Evolutionary conservation across 1,140 invertebrate species (phyloP).

Genomic region (Psix sp.): DNA sequence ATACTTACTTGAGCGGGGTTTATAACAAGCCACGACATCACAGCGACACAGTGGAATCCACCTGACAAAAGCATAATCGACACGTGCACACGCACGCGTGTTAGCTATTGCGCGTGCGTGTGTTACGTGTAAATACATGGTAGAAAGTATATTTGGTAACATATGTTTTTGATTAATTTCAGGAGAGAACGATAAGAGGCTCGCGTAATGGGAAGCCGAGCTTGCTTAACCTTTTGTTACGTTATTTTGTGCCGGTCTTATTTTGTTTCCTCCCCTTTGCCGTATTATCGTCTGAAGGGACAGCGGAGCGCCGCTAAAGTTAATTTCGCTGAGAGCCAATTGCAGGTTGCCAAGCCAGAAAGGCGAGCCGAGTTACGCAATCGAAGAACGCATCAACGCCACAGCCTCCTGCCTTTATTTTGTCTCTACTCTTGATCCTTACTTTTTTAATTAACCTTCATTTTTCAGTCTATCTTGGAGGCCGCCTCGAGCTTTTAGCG

Average conservation of each 20-base stretch:
- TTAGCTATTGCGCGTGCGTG: constrained; percentile 1
- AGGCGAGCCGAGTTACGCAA: constrained; percentile 7
- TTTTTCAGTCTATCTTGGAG: constrained; percentile 53
- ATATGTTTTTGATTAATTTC: constrained; percentile 54
- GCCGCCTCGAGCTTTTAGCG: constrained; percentile 51
- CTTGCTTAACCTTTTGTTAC: constrained; percentile 37
- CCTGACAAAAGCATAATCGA: constrained; percentile 42
- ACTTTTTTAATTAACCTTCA: constrained; percentile 50
- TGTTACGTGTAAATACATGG: constrained; percentile 30
- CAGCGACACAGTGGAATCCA: constrained; percentile 59
- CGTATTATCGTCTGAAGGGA: constrained; percentile 28
- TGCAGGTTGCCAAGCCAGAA: constrained; percentile 49
- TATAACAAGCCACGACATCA: constrained; percentile 26
- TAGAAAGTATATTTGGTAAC: constrained; percentile 43
- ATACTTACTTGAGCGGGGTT: constrained; percentile 13
- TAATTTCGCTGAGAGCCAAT: constrained; percentile 60
- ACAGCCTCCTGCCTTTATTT: constrained; percentile 18
- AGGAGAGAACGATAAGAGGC: constrained; percentile 41
- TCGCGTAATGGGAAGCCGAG: constrained; percentile 34
- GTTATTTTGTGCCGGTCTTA: constrained; percentile 19
- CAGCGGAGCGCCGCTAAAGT: constrained; percentile 39
- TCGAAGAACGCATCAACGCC: constrained; percentile 18
- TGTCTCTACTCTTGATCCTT: constrained; percentile 27
- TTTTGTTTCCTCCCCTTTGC: constrained; percentile 25
- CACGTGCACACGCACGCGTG: neutral